Conservation (phyloP, 2,113 vertebrate species). For the Eclectus roratus region DNA sequence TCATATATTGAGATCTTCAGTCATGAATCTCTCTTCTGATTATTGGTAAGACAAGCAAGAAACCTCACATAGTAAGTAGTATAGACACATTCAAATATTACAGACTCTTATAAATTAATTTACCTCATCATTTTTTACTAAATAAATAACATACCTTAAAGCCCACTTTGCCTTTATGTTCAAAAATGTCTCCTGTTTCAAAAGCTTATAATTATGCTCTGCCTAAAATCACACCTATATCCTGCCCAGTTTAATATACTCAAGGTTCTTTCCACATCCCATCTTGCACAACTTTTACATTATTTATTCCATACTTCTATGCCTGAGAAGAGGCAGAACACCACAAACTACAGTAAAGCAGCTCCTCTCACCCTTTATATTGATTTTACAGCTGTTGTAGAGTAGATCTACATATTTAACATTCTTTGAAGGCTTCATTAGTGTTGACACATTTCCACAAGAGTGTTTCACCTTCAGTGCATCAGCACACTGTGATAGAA, state of each 20-base stretch:
- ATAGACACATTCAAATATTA: neutral
- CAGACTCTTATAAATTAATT: neutral
- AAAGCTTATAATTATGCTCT: neutral
- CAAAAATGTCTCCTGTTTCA: neutral
- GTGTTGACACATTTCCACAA: neutral
- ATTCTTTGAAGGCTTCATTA: neutral
- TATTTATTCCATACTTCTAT: neutral
- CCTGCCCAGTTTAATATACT: neutral
- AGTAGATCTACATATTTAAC: neutral
- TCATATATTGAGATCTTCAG: neutral
- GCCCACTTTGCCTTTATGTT: neutral
- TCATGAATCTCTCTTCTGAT: neutral
- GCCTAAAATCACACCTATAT: neutral
- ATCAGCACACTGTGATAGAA: neutral
- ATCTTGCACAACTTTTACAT: neutral
- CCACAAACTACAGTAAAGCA: neutral
- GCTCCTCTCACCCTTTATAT: neutral
- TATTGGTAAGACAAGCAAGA: neutral
- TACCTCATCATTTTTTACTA: neutral
- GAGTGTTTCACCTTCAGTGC: neutral
- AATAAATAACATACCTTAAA: neutral
- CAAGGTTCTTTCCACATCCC: neutral
- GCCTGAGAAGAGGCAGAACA: neutral
- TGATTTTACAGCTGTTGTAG: neutral
- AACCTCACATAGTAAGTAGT: neutral